Percentiles rank a stretch among this genome's conserved stretches.
Conservation (phyloP, 2,113 vertebrate genomes). For the Sminthopsis crassicaudata region DNA sequence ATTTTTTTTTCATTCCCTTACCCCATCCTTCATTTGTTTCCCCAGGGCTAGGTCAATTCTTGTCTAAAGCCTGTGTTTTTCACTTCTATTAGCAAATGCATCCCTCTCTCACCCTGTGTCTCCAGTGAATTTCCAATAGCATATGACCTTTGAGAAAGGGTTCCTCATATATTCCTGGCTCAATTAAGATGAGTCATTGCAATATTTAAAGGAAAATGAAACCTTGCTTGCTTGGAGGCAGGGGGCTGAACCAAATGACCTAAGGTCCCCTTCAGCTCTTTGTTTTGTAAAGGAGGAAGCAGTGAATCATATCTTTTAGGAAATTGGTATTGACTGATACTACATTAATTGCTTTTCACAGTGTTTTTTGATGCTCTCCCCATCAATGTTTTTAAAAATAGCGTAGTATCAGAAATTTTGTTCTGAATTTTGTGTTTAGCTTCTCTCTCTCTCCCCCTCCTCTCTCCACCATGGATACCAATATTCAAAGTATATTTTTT, state of each 20-base stretch:
- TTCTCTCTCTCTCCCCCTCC: conserved; percentile 50
- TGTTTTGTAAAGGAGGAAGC: neutral
- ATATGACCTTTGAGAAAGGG: neutral
- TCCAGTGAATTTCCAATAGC: conserved; percentile 24
- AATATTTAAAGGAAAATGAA: neutral
- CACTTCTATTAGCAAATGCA: conserved; percentile 6
- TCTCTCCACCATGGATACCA: conserved; percentile 49
- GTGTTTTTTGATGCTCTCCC: neutral
- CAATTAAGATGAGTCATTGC: neutral
- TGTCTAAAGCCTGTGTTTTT: neutral
- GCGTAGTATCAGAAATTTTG: neutral
- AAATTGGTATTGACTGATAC: neutral
- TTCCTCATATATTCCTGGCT: neutral
- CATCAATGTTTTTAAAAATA: neutral
- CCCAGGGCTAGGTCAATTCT: neutral
- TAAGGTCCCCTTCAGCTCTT: neutral
- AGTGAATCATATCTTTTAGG: neutral
- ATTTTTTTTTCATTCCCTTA: neutral
- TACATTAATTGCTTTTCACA: neutral
- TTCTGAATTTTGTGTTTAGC: conserved; percentile 51
- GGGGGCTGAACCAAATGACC: neutral
- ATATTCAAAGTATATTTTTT: conserved; percentile 74
- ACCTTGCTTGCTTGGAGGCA: neutral
- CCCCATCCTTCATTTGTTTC: neutral
- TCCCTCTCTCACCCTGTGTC: neutral